A percentile compares a stretch with the other conserved stretches of the same genome.
Conservation (phyloP, 2,888 invertebrate genomes). For the Penaeus monodon region DNA sequence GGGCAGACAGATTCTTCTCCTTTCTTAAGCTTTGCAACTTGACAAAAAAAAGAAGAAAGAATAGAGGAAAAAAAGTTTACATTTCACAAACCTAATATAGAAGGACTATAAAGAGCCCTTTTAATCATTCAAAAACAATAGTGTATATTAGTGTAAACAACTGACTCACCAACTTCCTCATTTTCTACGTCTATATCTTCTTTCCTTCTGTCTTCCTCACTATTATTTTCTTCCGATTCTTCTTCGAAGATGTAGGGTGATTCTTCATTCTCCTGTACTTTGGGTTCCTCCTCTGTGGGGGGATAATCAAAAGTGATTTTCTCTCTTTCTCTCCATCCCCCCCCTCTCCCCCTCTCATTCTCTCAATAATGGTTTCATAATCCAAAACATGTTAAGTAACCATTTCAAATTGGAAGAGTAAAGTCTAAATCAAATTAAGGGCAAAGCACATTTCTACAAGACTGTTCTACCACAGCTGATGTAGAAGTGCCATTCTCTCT, state of each 20-base stretch:
- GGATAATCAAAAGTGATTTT: neutral
- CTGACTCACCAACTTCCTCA: constrained; percentile 44
- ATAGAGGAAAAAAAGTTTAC: neutral
- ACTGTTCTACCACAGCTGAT: no score
- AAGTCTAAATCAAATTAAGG: no score
- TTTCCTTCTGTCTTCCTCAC: constrained; percentile 61
- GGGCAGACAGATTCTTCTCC: no score
- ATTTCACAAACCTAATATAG: neutral
- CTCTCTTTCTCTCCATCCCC: constrained; percentile 1
- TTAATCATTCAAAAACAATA: neutral
- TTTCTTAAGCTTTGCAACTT: no score
- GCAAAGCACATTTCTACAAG: no score
- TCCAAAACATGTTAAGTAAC: no score
- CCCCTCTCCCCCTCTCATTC: no score
- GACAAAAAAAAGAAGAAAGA: neutral
- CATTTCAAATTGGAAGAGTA: no score
- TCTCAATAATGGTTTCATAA: no score
- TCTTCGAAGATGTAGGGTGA: constrained; percentile 17
- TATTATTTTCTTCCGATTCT: constrained; percentile 67
- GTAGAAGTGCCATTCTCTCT: no score
- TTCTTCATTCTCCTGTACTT: constrained; percentile 6
- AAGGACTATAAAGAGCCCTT: neutral
- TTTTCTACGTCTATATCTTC: constrained; percentile 64
- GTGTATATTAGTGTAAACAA: neutral
- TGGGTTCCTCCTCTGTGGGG: constrained; percentile 8